Base-by-base conservation (phyloP, 2,888 invertebrate species). In the Rhingia rostrata region DNA sequence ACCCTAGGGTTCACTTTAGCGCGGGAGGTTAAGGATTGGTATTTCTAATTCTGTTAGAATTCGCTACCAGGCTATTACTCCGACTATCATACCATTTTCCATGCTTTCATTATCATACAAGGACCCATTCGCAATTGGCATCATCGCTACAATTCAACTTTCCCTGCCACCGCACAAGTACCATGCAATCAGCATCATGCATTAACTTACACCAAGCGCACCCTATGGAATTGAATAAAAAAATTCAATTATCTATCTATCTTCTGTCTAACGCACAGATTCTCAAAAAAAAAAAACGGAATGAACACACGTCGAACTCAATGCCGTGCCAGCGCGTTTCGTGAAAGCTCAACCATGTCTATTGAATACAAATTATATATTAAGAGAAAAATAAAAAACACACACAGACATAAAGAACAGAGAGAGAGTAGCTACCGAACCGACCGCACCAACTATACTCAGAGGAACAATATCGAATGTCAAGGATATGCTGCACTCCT, bases 381-480 rank as follows among this genome's bases (percentile, higher is more conserved):
- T 22, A 67, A 63, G 56, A 67, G 51, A 61, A 67, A 41, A 22
- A n/a, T n/a, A n/a, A 22, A 22, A 22, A 22, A 22, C 22, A 73
- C 51, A 69, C 32, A 78, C 47, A 63, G 61, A 63, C 33, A 39
- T 30, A 49, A 22, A 33, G 64, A 47, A 54, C 60, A 47, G 58
- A 10, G 73, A 63, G 58, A 72, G 64, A 37, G 61, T 43, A 60
- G 47, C 56, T 56, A 47, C 30, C 9, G 22, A 49, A 56, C 53
- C n/a, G 32, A 35, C 41, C 9, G 22, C 41, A 56, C 53, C n/a
- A 37, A 35, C 41, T 14, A 54, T 43, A 54, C 73, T 79, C 67
- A 37, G 10, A 74, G 64, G 60, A 58, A 75, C 54, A 35, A 64
- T 84, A 64, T n/a, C 54, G 69, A 84, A 75, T 84, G 70, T 79